phyloP scores from a whole-genome alignment of 2,888 invertebrate species.

The Dynastes tityus region DNA sequence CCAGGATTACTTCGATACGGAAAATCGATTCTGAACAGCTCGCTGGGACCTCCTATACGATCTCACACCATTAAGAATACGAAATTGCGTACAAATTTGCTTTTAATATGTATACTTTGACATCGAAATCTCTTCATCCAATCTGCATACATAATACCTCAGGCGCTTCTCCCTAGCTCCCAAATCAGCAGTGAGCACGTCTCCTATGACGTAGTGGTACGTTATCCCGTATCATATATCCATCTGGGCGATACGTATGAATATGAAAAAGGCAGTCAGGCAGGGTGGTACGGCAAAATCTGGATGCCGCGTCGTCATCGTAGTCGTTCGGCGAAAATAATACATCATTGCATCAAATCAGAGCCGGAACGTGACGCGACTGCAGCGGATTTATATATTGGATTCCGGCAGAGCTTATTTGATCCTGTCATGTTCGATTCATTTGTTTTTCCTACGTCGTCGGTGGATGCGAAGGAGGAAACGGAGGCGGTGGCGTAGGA shows the following conservation, averaged over 20 bases:
- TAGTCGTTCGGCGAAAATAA: constrained; percentile 55
- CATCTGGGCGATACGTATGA: constrained; percentile 16
- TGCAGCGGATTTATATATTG: constrained; percentile 58
- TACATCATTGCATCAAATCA: constrained; percentile 60
- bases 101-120: no score
- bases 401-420: constrained; percentile 56
- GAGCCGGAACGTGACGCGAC: constrained; percentile 53
- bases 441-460: constrained; percentile 46
- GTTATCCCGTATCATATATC: constrained; percentile 19
- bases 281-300: background rate
- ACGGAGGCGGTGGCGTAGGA: no score
- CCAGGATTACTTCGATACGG: no score
- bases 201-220: background rate
- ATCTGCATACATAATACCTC: no score
- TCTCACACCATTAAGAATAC: no score
- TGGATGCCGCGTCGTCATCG: constrained; percentile 18
- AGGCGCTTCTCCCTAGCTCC: no score
- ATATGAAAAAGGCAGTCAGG: constrained; percentile 20
- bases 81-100: no score
- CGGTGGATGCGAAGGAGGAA: no score
- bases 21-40: no score
- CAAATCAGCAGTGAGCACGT: no score
- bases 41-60: no score
- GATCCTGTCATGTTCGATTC: constrained; percentile 56
- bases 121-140: no score